Conservation (phyloP, 2,113 vertebrate species). For the Dolichotis patagonum region DNA sequence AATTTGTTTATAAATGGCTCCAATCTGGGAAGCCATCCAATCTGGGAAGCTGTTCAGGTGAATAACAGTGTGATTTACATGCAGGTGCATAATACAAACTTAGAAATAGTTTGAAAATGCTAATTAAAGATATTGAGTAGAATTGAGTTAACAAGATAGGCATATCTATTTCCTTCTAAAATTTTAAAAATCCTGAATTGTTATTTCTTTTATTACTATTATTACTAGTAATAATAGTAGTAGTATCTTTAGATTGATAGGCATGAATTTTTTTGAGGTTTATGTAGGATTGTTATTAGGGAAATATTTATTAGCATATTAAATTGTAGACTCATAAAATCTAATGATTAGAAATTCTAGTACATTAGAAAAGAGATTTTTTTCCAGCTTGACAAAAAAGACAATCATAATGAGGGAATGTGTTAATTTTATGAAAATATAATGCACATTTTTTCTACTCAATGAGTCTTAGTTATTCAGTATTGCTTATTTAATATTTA, state of each 20-base stretch:
- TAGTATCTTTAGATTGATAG: conserved; percentile 12
- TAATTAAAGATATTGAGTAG: conserved; percentile 4
- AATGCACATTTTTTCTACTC: not conserved
- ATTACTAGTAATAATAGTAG: not conserved
- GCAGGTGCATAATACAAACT: conserved; percentile 72
- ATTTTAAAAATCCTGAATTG: not conserved
- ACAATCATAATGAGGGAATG: not conserved
- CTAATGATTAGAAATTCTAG: not conserved
- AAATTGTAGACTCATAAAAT: not conserved
- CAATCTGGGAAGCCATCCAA: conserved; percentile 73
- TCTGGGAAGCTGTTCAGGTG: conserved; percentile 74
- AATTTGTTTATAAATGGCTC: conserved; percentile 72
- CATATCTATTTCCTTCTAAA: not conserved
- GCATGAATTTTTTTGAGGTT: not conserved
- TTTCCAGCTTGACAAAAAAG: not conserved
- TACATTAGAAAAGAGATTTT: not conserved
- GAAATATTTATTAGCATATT: conserved; percentile 12
- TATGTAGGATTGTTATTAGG: not conserved
- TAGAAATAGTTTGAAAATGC: conserved; percentile 61
- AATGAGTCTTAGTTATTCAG: not conserved
- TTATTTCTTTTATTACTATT: not conserved
- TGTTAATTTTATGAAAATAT: not conserved
- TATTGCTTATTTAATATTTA: not conserved
- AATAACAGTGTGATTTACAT: conserved; percentile 73
- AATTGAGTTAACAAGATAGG: conserved; percentile 43